Percentiles rank a stretch among this genome's conserved stretches.
phyloP scores from a whole-genome alignment of 2,797 vertebrate genomes.

The Muscicapa comitata region DNA sequence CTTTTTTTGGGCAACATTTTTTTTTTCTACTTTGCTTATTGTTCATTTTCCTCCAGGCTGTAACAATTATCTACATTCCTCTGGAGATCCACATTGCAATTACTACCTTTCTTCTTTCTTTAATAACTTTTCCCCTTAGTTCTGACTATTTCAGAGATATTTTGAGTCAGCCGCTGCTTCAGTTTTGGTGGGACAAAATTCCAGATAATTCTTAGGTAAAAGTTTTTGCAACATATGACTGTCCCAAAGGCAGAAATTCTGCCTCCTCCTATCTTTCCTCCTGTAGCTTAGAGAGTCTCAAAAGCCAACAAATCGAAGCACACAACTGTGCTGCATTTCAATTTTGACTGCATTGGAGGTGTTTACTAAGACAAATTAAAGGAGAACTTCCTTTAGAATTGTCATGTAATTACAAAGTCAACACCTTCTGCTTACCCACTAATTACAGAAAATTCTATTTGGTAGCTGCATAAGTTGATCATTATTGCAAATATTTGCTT shows the following conservation, averaged over 20 bases:
- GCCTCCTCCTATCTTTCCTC: neutral
- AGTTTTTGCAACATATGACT: neutral
- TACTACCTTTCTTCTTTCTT: neutral
- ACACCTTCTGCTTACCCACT: constrained; percentile 36
- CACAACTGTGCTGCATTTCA: neutral
- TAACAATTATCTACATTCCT: neutral
- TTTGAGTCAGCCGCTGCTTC: neutral
- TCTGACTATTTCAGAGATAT: neutral
- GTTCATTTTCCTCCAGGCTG: neutral
- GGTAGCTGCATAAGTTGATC: constrained; percentile 40
- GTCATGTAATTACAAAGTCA: constrained; percentile 61
- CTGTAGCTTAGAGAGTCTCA: neutral
- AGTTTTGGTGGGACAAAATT: neutral
- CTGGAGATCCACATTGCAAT: neutral
- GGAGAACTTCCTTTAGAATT: constrained; percentile 42
- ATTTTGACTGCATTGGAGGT: neutral
- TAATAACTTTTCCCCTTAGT: neutral
- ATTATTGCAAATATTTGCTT: constrained; percentile 59
- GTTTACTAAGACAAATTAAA: constrained; percentile 35
- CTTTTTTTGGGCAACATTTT: neutral
- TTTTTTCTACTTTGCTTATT: neutral
- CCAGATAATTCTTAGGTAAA: neutral
- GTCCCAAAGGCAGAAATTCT: neutral
- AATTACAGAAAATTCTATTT: constrained; percentile 62
- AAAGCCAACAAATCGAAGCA: fast-evolving